phyloP scores from a whole-genome alignment of 2,113 vertebrate species.

The Xiphophorus couchianus region DNA sequence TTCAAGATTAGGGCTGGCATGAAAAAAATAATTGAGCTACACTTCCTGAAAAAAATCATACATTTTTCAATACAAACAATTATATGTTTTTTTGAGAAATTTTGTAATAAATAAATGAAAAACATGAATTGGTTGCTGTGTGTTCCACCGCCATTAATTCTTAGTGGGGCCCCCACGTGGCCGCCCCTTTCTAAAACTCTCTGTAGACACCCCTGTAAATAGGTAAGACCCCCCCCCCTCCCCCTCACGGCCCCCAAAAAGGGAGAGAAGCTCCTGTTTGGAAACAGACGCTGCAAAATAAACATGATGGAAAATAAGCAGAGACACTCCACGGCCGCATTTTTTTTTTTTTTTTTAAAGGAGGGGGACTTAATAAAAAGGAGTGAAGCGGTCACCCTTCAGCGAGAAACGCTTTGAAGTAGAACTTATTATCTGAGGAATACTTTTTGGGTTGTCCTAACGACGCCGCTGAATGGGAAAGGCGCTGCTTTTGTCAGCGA shows the following conservation, averaged over 20 bases:
- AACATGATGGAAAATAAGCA: conserved; percentile 98
- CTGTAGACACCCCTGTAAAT: conserved; percentile 73
- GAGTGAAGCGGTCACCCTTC: conserved; percentile 91
- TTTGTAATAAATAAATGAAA: too few species aligned
- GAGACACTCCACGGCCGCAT: conserved; percentile 87
- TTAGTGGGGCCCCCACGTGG: not conserved
- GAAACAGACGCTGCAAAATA: conserved; percentile 97
- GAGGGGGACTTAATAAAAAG: conserved; percentile 93
- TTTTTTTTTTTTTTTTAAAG: conserved; percentile 40
- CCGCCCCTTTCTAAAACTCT: not conserved
- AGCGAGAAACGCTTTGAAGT: conserved; percentile 98
- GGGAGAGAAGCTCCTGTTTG: conserved; percentile 85
- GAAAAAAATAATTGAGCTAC: not conserved
- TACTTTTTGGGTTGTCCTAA: conserved; percentile 98
- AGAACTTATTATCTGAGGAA: conserved; percentile 98
- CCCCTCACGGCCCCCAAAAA: not conserved
- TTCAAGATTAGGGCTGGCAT: not conserved
- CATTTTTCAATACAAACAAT: too few species aligned
- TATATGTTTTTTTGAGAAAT: too few species aligned
- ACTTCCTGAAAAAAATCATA: too few species aligned
- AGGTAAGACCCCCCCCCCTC: conserved; percentile 54
- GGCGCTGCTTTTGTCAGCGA: conserved; percentile 96
- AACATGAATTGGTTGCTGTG: too few species aligned
- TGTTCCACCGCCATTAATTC: not conserved
- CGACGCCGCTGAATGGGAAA: conserved; percentile 97